Evolutionary conservation across 2,113 vertebrate species (phyloP).

Genomic region (Nycticryphes semicollaris): DNA sequence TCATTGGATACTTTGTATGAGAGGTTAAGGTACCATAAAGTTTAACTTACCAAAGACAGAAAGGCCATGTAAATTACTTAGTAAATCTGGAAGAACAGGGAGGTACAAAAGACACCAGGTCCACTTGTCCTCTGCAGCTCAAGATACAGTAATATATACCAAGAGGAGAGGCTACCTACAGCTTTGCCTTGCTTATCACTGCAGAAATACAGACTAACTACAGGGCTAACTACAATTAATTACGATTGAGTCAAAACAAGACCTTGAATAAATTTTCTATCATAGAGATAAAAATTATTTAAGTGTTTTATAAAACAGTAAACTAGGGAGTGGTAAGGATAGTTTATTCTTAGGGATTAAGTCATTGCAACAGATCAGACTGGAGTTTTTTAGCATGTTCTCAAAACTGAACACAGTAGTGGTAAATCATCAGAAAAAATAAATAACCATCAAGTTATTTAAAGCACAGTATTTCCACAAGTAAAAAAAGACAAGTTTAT

Average conservation of each 20-base stretch:
- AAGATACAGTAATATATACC: background rate
- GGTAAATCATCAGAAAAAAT: background rate
- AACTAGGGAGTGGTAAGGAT: background rate
- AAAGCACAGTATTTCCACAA: background rate
- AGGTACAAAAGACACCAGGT: background rate
- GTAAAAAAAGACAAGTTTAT: background rate
- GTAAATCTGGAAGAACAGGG: background rate
- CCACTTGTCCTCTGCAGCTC: background rate
- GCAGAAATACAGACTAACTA: background rate
- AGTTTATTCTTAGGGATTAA: background rate
- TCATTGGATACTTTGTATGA: background rate
- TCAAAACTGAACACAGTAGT: background rate
- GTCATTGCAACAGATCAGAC: background rate
- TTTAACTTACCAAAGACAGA: background rate
- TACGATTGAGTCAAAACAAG: background rate
- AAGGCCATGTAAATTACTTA: background rate
- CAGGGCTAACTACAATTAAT: background rate
- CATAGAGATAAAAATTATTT: background rate
- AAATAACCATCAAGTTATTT: background rate
- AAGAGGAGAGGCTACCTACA: background rate
- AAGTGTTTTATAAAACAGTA: background rate
- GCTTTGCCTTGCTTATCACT: background rate
- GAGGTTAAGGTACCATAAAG: background rate
- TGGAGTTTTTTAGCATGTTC: background rate
- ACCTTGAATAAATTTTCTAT: background rate